Percentiles rank a stretch among this genome's conserved stretches.
Conservation (phyloP, 2,797 vertebrate genomes). For the Tenualosa thibaudeaui region DNA sequence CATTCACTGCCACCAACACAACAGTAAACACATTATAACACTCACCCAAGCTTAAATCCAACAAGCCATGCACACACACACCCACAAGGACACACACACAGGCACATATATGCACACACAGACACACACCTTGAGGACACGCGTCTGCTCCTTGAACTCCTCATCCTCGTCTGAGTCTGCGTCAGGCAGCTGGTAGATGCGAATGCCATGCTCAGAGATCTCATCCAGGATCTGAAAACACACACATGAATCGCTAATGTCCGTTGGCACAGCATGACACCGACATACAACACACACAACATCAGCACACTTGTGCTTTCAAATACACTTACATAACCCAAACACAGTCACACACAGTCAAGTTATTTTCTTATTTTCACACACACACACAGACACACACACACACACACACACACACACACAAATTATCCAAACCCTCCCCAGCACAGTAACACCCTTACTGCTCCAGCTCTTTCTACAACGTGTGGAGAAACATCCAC, state of each 20-base stretch:
- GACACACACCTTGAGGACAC: conserved; percentile 79
- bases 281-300: conserved; percentile 1
- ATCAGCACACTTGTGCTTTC: too few species aligned
- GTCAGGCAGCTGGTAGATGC: conserved; percentile 92
- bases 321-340: too few species aligned
- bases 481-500: too few species aligned
- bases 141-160: conserved; percentile 90
- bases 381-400: neutral
- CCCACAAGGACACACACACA: neutral
- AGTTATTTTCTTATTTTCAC: too few species aligned
- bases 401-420: conserved; percentile 16
- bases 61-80: neutral
- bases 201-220: conserved; percentile 88
- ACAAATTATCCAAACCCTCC: too few species aligned
- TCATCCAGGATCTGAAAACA: conserved; percentile 84
- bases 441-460: neutral
- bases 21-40: neutral
- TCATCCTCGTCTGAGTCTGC: conserved; percentile 89
- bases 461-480: neutral
- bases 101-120: conserved; percentile 48
- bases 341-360: too few species aligned
- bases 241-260: conserved; percentile 17
- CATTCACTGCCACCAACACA: neutral
- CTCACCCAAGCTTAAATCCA: neutral
- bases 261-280: neutral